These are phyloP conservation scores for Crotophaga sulcirostris DNA, from an alignment of 2,113 vertebrate species.

Conservation along the genomic window DNA sequence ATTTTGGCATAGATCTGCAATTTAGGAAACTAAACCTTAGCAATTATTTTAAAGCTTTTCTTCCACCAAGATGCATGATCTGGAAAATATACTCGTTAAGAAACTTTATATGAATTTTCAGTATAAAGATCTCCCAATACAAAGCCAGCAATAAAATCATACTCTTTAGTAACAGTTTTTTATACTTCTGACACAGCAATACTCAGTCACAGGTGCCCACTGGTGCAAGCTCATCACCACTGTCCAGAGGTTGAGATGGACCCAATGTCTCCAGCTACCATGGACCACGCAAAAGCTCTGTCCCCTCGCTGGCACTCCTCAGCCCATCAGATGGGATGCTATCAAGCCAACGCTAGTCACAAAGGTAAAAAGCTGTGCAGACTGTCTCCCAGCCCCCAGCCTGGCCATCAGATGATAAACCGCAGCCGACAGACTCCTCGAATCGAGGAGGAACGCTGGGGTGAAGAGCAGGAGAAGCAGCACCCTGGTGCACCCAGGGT, in stretches of 20 bases:
- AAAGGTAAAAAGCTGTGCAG: neutral
- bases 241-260: neutral
- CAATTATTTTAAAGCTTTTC: neutral
- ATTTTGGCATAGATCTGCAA: neutral
- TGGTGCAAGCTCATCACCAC: neutral
- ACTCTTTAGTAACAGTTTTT: neutral
- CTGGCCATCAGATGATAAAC: neutral
- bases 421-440: neutral
- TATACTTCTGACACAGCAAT: neutral
- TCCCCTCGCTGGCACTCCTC: neutral
- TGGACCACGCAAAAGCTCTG: accelerated
- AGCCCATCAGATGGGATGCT: neutral
- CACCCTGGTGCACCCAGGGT: neutral
- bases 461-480: neutral
- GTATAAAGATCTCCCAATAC: neutral
- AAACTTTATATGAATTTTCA: neutral
- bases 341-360: neutral
- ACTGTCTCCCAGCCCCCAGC: neutral
- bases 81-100: neutral
- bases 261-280: neutral
- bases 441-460: neutral
- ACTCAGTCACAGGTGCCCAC: neutral
- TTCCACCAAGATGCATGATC: neutral
- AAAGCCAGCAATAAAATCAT: neutral
- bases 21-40: neutral